phyloP scores from a whole-genome alignment of 2,888 invertebrate genomes.

The Ichneumoninae sp. region DNA sequence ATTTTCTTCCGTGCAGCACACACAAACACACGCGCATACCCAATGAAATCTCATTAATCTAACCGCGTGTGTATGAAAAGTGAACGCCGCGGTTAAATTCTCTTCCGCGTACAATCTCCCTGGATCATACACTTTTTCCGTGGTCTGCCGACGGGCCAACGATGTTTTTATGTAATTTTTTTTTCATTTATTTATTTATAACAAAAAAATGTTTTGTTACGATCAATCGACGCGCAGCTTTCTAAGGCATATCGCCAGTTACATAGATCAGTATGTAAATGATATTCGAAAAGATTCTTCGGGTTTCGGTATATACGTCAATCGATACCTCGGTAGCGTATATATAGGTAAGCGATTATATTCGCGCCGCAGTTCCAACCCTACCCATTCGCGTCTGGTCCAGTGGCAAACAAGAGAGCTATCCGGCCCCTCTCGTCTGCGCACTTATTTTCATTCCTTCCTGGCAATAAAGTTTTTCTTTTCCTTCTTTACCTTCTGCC shows the following conservation, averaged over 20 bases:
- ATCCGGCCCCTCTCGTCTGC: neutral
- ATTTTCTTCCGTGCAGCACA: conserved; percentile 54
- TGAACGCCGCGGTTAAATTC: conserved; percentile 47
- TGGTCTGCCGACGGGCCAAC: conserved; percentile 28
- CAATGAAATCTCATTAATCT: neutral
- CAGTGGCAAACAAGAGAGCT: conserved; percentile 29
- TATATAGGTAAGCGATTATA: conserved; percentile 5
- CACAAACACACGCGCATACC: neutral
- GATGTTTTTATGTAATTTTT: conserved; percentile 16
- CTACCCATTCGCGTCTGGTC: conserved; percentile 7
- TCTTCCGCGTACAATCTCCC: conserved; percentile 45
- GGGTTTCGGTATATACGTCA: conserved; percentile 8
- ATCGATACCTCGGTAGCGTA: conserved; percentile 17
- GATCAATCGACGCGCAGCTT: conserved; percentile 8
- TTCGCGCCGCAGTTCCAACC: conserved; percentile 6
- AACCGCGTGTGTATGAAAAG: conserved; percentile 26
- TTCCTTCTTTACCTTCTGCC: conserved; percentile 5
- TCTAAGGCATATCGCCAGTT: neutral
- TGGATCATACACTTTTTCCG: conserved; percentile 47
- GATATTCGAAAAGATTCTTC: conserved; percentile 11
- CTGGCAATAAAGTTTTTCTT: conserved; percentile 36
- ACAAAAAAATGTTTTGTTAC: conserved; percentile 4
- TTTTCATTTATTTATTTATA: neutral
- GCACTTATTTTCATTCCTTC: conserved; percentile 46
- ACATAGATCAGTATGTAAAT: neutral